Percentiles rank a stretch among this genome's conserved stretches.
phyloP scores from a whole-genome alignment of 2,888 invertebrate genomes.

The Hirtodrosophila trivittata region DNA sequence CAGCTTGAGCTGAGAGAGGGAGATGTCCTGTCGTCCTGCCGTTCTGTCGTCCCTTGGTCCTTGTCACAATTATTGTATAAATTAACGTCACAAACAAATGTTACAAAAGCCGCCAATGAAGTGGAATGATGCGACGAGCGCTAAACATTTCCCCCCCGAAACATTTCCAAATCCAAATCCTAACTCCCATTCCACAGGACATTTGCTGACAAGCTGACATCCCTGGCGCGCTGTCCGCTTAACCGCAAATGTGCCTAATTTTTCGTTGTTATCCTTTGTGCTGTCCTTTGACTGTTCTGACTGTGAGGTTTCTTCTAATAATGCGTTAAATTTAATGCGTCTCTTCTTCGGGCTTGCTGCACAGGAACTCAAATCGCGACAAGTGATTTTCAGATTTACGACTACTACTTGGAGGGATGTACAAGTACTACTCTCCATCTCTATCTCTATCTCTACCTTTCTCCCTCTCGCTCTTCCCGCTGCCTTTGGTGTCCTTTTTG shows the following conservation, averaged over 20 bases:
- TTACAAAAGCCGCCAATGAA: constrained; percentile 84
- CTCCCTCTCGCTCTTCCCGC: background rate
- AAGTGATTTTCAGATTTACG: constrained; percentile 83
- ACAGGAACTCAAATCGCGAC: constrained; percentile 66
- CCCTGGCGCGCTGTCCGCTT: constrained; percentile 38
- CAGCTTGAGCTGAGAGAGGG: background rate
- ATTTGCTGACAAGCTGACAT: constrained; percentile 52
- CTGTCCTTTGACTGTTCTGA: constrained; percentile 47
- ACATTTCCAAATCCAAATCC: constrained; percentile 21
- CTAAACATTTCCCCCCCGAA: constrained; percentile 34
- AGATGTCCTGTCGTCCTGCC: background rate
- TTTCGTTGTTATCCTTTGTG: constrained; percentile 72
- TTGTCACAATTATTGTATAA: constrained; percentile 82
- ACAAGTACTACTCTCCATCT: constrained; percentile 9
- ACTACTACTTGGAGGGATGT: constrained; percentile 42
- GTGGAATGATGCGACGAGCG: constrained; percentile 80
- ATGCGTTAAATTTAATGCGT: constrained; percentile 79
- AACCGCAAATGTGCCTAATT: constrained; percentile 78
- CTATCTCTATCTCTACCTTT: background rate
- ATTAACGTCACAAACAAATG: constrained; percentile 84
- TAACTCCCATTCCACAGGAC: constrained; percentile 13
- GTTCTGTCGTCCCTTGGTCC: constrained; percentile 39
- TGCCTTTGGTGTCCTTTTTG: constrained; percentile 56
- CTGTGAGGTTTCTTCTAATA: constrained; percentile 67
- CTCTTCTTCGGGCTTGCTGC: constrained; percentile 45